phyloP scores from a whole-genome alignment of 2,888 invertebrate genomes.

The Drosophila aldrichi region DNA sequence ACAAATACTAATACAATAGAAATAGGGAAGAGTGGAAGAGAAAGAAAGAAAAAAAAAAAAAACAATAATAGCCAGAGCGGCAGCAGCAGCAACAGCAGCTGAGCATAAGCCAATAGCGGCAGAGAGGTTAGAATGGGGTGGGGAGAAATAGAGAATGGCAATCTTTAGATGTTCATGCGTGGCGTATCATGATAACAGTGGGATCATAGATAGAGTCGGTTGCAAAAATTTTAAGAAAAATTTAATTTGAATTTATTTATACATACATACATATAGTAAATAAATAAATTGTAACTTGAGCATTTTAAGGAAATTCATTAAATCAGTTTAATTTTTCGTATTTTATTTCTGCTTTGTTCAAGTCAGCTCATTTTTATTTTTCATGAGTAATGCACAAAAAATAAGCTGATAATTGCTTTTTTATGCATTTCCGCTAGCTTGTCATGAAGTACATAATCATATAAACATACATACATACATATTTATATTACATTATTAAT shows the following conservation, averaged over 20 bases:
- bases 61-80: conserved; percentile 37
- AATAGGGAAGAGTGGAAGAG: conserved; percentile 23
- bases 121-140: not conserved
- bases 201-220: not conserved
- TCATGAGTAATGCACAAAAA: conserved; percentile 36
- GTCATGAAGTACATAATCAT: not conserved
- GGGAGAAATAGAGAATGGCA: conserved; percentile 11
- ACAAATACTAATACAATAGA: conserved; percentile 58
- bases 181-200: conserved; percentile 12
- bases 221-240: not conserved
- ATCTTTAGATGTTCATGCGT: conserved; percentile 25
- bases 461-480: not conserved
- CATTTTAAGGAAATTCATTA: conserved; percentile 17
- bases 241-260: not conserved
- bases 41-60: not conserved
- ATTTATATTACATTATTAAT: not conserved
- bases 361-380: conserved; percentile 34
- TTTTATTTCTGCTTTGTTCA: conserved; percentile 12
- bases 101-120: conserved; percentile 22
- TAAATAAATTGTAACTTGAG: conserved; percentile 18
- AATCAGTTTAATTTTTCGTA: conserved; percentile 1
- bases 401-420: conserved; percentile 41
- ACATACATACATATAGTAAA: not conserved
- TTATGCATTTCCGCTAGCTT: conserved; percentile 50
- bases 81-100: conserved; percentile 42